Percentiles rank a stretch among this genome's conserved stretches.
These are phyloP conservation scores for Sorex maritimensis DNA, from an alignment of 2,797 vertebrate genomes.

Conservation along the genomic window DNA sequence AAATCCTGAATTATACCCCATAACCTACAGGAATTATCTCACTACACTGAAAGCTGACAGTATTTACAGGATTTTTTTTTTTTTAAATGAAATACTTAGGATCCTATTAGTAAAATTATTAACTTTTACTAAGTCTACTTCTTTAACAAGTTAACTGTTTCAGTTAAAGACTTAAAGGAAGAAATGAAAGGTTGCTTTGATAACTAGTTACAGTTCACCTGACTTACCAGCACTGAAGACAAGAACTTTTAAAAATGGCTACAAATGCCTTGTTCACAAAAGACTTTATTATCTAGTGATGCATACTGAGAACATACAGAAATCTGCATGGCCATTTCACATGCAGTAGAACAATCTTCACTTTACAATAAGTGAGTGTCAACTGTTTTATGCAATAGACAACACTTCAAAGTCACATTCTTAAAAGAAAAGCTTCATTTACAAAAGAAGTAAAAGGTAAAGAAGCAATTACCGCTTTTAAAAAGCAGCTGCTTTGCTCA, in stretches of 20 bases:
- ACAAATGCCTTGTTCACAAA: conserved; percentile 95
- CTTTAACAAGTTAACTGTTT: conserved; percentile 86
- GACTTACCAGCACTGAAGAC: conserved; percentile 92
- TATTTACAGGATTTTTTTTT: conserved; percentile 85
- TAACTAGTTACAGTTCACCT: conserved; percentile 90
- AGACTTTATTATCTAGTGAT: conserved; percentile 95
- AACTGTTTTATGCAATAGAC: conserved; percentile 94
- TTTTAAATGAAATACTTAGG: conserved; percentile 85
- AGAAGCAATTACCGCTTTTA: conserved; percentile 98
- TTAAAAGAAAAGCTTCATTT: conserved; percentile 94
- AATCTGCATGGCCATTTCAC: conserved; percentile 94
- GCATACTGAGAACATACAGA: conserved; percentile 95
- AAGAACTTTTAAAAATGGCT: conserved; percentile 94
- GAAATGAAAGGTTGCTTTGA: conserved; percentile 86
- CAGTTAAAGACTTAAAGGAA: conserved; percentile 86
- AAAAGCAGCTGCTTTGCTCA: conserved; percentile 97
- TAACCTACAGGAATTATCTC: conserved; percentile 92
- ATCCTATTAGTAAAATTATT: conserved; percentile 83
- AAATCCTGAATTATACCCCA: conserved; percentile 90
- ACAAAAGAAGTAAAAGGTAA: conserved; percentile 96
- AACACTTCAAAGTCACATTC: conserved; percentile 94
- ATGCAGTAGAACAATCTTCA: conserved; percentile 94
- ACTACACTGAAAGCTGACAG: conserved; percentile 91
- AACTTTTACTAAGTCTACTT: conserved; percentile 81
- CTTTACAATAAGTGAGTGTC: conserved; percentile 94